These are phyloP conservation scores for Cydia splendana DNA, from an alignment of 1,140 invertebrate species.

Conservation along the genomic window DNA sequence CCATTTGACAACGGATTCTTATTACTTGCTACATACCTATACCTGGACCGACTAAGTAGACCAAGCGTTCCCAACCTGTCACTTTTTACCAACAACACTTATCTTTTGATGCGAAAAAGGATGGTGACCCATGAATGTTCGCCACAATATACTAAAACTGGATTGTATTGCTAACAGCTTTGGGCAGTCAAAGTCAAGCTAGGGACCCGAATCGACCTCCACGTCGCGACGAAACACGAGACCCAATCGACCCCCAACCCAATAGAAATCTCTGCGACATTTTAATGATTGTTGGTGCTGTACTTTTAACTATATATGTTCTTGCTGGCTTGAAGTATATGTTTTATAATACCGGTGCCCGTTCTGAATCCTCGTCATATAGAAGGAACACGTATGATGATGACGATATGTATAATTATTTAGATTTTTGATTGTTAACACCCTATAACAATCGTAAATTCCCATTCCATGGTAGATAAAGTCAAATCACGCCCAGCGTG, in stretches of 20 bases:
- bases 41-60: no score
- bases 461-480: no score
- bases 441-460: no score
- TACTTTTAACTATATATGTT: neutral
- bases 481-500: no score
- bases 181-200: neutral
- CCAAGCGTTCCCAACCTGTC: no score
- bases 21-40: no score
- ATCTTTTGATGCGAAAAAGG: no score
- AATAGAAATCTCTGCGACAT: neutral
- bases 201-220: neutral
- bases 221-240: neutral
- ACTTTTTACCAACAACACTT: no score
- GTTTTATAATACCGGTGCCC: neutral
- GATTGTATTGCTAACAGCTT: neutral
- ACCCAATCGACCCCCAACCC: neutral
- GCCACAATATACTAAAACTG: neutral
- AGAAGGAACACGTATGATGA: neutral
- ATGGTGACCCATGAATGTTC: no score
- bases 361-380: neutral
- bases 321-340: neutral
- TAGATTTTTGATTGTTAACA: no score
- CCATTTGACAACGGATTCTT: no score
- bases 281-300: neutral
- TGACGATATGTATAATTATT: neutral